Base-by-base conservation (phyloP, 2,797 vertebrate species). In the Neoniphon sammara region DNA sequence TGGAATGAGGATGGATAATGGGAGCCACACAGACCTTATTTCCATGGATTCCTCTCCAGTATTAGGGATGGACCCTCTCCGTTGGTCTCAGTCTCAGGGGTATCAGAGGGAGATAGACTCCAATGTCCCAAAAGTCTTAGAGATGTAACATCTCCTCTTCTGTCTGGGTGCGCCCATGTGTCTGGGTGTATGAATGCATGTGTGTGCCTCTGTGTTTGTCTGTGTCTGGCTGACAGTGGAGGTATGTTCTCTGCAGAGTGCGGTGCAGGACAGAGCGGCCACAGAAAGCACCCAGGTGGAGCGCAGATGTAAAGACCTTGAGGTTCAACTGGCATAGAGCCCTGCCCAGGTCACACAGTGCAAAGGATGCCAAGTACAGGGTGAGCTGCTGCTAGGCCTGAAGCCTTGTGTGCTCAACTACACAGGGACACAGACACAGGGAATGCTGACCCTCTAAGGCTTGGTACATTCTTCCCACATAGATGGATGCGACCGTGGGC, bases 171-270 rank as follows among this genome's bases (percentile, higher is more conserved):
- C 46, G 18, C 50, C 42, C 44, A 36, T 46, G 18, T 60, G n/a
- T 64, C 15, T 60, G 20, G 57, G 10, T 64, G 9, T 42, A 1
- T 78, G 57, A 75, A 7, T 65, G 64, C 69, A 58, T 63, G 7
- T 66, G 50, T 70, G 55, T 73, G 46, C 36, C 44, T 72, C 25
- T 62, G 30, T 55, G n/a, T 20, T 47, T 52, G 23, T 76, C 6
- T 68, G n/a, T 77, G 62, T 80, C 34, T 63, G 4, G 74, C 56
- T 59, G 78, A 39, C 52, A 88, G 77, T 88, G 71, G 82, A 85
- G 72, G 64, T 80, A 49, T 75, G 85, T 73, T 46, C 74, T 46
- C 66, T 68, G 50, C 73, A 55, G 65, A 21, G 39, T 7, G 69
- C 58, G 18, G 62, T 39, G 15, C 70, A 66, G 63, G 62, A 75